Evolutionary conservation across 23 tunicate genomes (phyloP).

Genomic region (Oikopleura albicans): DNA sequence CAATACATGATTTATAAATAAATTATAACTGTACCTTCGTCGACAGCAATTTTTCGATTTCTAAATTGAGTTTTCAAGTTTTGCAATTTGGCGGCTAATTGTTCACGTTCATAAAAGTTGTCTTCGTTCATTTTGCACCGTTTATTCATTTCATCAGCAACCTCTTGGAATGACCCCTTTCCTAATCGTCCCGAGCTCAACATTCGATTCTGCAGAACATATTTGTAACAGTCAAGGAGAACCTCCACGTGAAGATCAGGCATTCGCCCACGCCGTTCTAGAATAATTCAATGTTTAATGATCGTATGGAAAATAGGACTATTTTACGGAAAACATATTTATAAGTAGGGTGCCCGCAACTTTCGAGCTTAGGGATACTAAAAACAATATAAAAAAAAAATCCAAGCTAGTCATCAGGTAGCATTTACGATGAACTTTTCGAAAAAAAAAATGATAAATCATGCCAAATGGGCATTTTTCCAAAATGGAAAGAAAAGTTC

Average conservation of each 20-base stretch:
- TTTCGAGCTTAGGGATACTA: too few species aligned
- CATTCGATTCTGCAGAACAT: conserved; percentile 16
- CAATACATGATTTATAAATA: too few species aligned
- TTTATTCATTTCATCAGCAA: conserved; percentile 13
- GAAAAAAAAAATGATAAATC: too few species aligned
- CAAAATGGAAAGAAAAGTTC: too few species aligned
- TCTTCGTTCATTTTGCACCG: neutral
- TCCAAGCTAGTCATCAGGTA: too few species aligned
- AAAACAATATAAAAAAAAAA: too few species aligned
- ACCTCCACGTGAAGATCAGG: neutral
- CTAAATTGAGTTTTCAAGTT: conserved; percentile 15
- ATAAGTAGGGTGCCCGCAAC: too few species aligned
- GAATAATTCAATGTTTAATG: neutral
- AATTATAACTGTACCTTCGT: conserved; percentile 8
- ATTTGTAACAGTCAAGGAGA: conserved; percentile 7
- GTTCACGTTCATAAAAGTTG: neutral
- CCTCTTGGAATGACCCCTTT: conserved; percentile 11
- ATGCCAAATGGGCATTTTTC: too few species aligned
- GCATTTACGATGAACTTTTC: too few species aligned
- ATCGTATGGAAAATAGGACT: too few species aligned
- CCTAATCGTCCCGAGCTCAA: neutral
- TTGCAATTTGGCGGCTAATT: conserved; percentile 5
- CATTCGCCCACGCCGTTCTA: conserved; percentile 3
- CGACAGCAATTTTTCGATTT: conserved; percentile 8
- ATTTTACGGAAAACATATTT: too few species aligned